phyloP scores from a whole-genome alignment of 2,888 invertebrate genomes.

The Drosophila anceps region DNA sequence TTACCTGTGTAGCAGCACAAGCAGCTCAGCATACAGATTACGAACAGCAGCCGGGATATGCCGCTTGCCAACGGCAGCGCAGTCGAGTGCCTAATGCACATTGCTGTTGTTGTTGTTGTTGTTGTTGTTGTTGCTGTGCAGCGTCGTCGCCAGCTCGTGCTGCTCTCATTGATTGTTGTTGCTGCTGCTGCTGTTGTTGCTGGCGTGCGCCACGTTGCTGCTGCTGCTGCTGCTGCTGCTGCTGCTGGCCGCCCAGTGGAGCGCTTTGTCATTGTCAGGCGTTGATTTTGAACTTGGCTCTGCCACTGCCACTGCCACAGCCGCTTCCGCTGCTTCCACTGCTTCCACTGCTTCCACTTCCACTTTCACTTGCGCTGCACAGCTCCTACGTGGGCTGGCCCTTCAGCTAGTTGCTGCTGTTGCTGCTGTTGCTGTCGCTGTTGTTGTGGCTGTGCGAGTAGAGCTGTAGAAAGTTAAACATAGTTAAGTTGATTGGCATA shows the following conservation, averaged over 20 bases:
- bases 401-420: constrained; percentile 12
- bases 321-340: not conserved
- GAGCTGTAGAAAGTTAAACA: constrained; percentile 54
- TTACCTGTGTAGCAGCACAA: constrained; percentile 74
- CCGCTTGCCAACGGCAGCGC: constrained; percentile 59
- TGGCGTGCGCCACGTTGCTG: constrained; percentile 36
- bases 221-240: constrained; percentile 34
- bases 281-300: constrained; percentile 77
- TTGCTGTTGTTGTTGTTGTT: constrained; percentile 34
- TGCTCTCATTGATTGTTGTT: constrained; percentile 50
- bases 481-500: constrained; percentile 55
- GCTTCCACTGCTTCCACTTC: not conserved
- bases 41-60: constrained; percentile 67
- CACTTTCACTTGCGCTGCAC: constrained; percentile 14
- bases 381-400: constrained; percentile 24
- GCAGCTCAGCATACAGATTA: constrained; percentile 66
- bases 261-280: constrained; percentile 76
- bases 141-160: constrained; percentile 49
- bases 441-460: constrained; percentile 20
- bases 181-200: constrained; percentile 21
- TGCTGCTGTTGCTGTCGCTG: constrained; percentile 7
- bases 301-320: constrained; percentile 11
- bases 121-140: constrained; percentile 22
- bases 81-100: constrained; percentile 41
- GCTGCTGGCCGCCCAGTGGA: constrained; percentile 50